Evolutionary conservation across 2,797 vertebrate species (phyloP), one percentile per base, ranked within the genome.

Genomic region (Arctocebus calabarensis): DNA sequence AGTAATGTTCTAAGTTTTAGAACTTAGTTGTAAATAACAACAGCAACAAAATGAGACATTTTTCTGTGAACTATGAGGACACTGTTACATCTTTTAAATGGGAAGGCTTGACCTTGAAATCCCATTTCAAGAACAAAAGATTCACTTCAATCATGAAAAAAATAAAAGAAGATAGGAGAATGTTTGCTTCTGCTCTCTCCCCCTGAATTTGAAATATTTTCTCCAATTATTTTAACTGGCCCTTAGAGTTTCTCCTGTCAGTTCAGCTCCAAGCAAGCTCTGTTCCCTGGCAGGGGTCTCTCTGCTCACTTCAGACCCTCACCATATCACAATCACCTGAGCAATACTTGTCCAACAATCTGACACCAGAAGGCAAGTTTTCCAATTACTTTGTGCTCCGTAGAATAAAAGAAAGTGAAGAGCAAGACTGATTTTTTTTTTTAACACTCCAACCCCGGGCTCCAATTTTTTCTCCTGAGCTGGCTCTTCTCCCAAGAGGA

Each of bases 81-180:
- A 55, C n/a, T 78, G 43, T 81, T 89, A 55, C 13, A 83, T 75
- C 73, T 62, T 84, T 55, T 64, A 75, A 87, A 91, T 89, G 93
- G 88, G 91, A 84, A 94, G 71, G n/a, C 55, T 91, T 94, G 85
- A 95, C 79, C 85, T 94, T 85, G 40, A 94, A 94, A 57, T 96
- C 64, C 20, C 71, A 48, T 43, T 90, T 45, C 55, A 84, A 94
- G 43, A 70, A 19, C 48, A 87, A 29, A 88, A 84, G 78, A 79
- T 95, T 95, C 25, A 14, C 86, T 96, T 88, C 83, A 88, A 12
- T 91, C 61, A 9, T 62, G 78, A 27, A 73, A 37, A 71, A 90
- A 84, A 78, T 57, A 79, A 79, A 68, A 68, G n/a, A 34, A 45
- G 52, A 3, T 22, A 32, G 77, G 29, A 83, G 68, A 59, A 77